These are phyloP conservation scores for Synchiropus splendidus DNA, from an alignment of 2,113 vertebrate species.

Conservation along the genomic window DNA sequence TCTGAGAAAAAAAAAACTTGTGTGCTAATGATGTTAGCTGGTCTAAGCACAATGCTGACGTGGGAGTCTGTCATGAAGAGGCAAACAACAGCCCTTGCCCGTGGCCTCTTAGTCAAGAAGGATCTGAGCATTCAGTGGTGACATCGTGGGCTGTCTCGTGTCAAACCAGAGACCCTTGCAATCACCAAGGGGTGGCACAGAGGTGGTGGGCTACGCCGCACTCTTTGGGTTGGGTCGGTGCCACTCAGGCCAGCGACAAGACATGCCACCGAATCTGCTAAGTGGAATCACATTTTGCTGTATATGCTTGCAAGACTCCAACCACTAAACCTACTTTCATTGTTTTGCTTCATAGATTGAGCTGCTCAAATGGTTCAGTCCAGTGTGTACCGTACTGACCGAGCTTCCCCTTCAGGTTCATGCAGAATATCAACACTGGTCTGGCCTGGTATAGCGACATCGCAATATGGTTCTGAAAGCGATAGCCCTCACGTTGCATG, in stretches of 20 bases:
- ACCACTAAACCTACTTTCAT: no score
- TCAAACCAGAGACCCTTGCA: constrained; percentile 59
- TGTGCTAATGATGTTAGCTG: constrained; percentile 65
- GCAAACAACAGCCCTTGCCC: constrained; percentile 60
- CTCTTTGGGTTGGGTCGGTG: constrained; percentile 59
- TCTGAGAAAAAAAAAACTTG: constrained; percentile 61
- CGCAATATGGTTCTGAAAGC: no score
- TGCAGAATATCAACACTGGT: no score
- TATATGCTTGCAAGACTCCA: background rate
- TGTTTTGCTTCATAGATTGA: no score
- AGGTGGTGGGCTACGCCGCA: constrained; percentile 44
- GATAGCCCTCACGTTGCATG: no score
- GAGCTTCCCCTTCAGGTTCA: no score
- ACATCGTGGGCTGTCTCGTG: constrained; percentile 66
- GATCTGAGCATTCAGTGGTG: constrained; percentile 63
- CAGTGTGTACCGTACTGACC: no score
- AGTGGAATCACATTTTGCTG: no score
- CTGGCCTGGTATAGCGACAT: no score
- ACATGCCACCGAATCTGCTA: constrained; percentile 33
- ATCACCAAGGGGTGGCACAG: constrained; percentile 48
- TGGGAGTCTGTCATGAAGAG: constrained; percentile 61
- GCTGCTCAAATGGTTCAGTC: no score
- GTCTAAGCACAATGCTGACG: constrained; percentile 65
- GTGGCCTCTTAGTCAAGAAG: constrained; percentile 65
- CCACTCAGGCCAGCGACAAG: constrained; percentile 41